phyloP scores from a whole-genome alignment of 2,113 vertebrate species.

The Micromys minutus region DNA sequence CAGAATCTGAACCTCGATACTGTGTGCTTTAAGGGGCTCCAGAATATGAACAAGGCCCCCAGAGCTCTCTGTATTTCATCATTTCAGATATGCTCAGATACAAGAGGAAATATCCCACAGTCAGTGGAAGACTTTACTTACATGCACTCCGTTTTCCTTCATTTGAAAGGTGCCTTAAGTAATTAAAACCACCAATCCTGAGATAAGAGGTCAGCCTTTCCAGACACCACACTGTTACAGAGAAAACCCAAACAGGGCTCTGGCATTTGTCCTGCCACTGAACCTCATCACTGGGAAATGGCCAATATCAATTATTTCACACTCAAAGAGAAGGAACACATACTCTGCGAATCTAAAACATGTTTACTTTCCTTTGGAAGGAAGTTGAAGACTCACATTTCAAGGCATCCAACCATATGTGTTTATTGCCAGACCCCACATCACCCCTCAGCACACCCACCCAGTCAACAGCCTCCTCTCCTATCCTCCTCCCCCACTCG shows the following conservation, averaged over 20 bases:
- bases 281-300: not conserved
- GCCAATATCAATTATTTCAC: not conserved
- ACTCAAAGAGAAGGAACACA: not conserved
- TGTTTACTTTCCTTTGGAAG: not conserved
- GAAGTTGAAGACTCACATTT: conserved; percentile 12
- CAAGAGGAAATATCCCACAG: no score
- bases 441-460: not conserved
- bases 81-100: not conserved
- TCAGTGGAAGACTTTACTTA: not conserved
- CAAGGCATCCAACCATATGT: not conserved
- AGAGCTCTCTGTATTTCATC: not conserved
- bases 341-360: not conserved
- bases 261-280: not conserved
- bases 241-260: not conserved
- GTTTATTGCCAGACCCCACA: fast-evolving
- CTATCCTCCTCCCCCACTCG: not conserved
- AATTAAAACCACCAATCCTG: not conserved
- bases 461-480: not conserved
- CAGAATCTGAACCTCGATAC: not conserved
- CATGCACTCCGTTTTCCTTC: not conserved
- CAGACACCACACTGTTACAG: not conserved
- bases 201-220: not conserved
- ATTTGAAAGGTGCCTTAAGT: not conserved
- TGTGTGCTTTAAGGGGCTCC: not conserved
- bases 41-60: not conserved